phyloP scores from a whole-genome alignment of 2,888 invertebrate species.

The Orthosia cruda region DNA sequence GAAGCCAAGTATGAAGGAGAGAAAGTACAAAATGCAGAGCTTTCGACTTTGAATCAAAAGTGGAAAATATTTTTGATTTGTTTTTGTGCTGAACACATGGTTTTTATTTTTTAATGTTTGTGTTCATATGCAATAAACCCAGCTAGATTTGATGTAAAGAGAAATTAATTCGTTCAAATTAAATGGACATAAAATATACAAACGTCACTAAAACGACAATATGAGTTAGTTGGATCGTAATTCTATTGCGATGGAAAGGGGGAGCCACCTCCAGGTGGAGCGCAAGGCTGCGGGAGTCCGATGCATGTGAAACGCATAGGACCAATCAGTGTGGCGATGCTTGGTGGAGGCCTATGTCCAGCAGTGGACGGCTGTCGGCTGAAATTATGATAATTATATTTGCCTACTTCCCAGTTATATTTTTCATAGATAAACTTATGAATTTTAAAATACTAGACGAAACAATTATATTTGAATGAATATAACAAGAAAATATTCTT shows the following conservation, averaged over 20 bases:
- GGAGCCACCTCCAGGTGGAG: too few species aligned
- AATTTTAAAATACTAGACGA: background rate
- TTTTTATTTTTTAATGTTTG: background rate
- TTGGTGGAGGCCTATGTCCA: too few species aligned
- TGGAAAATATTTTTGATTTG: conserved; percentile 7
- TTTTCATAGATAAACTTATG: too few species aligned
- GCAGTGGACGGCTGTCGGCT: too few species aligned
- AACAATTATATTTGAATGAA: background rate
- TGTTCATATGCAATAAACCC: too few species aligned
- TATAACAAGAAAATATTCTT: background rate
- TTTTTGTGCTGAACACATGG: background rate
- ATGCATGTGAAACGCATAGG: too few species aligned
- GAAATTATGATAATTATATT: background rate
- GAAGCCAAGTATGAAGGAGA: background rate
- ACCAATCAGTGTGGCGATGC: too few species aligned
- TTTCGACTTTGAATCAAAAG: too few species aligned
- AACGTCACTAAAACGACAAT: background rate
- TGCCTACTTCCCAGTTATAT: background rate
- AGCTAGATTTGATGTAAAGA: background rate
- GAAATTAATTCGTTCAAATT: background rate
- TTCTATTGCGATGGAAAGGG: background rate
- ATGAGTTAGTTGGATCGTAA: background rate
- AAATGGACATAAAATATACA: background rate
- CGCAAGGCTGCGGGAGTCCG: too few species aligned
- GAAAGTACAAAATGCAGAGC: background rate